Conservation (phyloP, 2,888 invertebrate species). For the Trachelus stipa region DNA sequence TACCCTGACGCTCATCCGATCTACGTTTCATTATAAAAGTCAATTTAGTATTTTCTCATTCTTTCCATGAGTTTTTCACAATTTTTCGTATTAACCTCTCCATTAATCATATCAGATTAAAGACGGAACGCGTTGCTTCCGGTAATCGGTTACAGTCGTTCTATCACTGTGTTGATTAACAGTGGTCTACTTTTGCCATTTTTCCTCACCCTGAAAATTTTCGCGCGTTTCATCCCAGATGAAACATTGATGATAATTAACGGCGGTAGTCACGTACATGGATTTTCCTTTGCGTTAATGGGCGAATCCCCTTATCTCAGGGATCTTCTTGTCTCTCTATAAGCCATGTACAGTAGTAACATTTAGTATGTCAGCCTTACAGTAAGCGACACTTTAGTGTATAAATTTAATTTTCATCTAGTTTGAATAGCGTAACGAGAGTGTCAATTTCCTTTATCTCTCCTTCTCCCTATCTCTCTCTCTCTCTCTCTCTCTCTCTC, state of each 20-base stretch:
- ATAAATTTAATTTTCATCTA: not conserved
- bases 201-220: not conserved
- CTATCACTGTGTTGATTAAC: not conserved
- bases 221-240: not conserved
- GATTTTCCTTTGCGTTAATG: not conserved
- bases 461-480: not conserved
- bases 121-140: not conserved
- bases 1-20: not conserved
- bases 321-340: not conserved
- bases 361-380: not conserved
- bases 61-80: too few relatives aligned
- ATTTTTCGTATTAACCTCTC: too few relatives aligned
- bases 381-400: not conserved
- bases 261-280: not conserved
- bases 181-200: not conserved
- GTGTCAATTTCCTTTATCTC: not conserved
- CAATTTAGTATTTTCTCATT: not conserved
- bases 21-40: not conserved
- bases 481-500: slow-evolving; percentile 13
- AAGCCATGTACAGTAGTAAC: not conserved
- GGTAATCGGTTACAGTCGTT: slow-evolving; percentile 6
- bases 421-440: not conserved
- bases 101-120: not conserved
- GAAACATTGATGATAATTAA: not conserved
- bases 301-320: not conserved